These are phyloP conservation scores for Tenthredo notha DNA, from an alignment of 2,888 invertebrate genomes.

Conservation along the genomic window DNA sequence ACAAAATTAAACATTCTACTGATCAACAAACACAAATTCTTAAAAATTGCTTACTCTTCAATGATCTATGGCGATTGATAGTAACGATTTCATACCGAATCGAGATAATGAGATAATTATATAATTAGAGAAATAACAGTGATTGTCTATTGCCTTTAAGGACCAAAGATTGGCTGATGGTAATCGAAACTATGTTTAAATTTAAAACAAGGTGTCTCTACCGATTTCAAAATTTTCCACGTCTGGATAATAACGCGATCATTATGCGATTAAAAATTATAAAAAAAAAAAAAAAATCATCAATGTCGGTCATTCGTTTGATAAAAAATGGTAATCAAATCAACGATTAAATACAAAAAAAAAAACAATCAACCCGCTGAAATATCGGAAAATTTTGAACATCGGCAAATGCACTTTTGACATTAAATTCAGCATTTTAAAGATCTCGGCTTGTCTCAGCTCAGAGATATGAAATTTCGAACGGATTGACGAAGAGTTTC, in stretches of 20 bases:
- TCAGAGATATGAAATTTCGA: conserved; percentile 10
- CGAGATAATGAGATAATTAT: not conserved
- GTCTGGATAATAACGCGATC: not conserved
- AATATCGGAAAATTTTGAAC: conserved; percentile 30
- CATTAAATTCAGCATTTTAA: not conserved
- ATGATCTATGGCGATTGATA: not conserved
- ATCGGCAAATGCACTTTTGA: not conserved
- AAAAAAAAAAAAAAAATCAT: not conserved
- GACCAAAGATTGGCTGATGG: not conserved
- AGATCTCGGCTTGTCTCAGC: conserved; percentile 39
- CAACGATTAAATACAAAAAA: not conserved
- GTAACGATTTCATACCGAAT: not conserved
- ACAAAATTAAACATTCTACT: conserved; percentile 75
- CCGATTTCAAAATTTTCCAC: conserved; percentile 23
- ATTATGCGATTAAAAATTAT: not conserved
- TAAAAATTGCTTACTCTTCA: conserved; percentile 60
- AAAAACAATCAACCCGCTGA: not conserved
- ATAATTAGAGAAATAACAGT: not conserved
- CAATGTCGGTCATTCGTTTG: not conserved
- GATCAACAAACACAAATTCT: conserved; percentile 72
- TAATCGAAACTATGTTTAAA: not conserved
- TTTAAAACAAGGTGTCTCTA: not conserved
- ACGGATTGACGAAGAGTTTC: not conserved
- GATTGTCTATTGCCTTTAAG: conserved; percentile 26
- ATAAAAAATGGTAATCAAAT: not conserved